Base-by-base conservation (phyloP, 2,797 vertebrate species). In the Melanotaenia boesemani region DNA sequence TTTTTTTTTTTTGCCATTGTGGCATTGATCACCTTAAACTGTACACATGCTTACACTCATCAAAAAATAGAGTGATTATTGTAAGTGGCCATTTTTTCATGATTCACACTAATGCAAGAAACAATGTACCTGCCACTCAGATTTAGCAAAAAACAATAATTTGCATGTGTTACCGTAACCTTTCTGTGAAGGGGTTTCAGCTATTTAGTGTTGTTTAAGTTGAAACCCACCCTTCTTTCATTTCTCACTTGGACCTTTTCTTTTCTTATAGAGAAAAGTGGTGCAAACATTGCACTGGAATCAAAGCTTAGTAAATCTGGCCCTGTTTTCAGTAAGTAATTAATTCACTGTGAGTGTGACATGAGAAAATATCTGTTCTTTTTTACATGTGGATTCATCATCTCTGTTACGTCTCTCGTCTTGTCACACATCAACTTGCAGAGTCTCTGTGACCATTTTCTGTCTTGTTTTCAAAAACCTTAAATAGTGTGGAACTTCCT, bases 261-360 rank as follows among this genome's bases (percentile, higher is more conserved):
- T 88, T 89, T 89, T 87, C 79, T 88, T 91, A 80, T 89, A 95
- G 95, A 95, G 73, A 96, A 95, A 91, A 93, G 92, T 85, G 91
- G 94, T 89, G 91, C 92, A 84, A 95, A 94, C 89, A 94, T 93
- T 81, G 88, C 94, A 87, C 90, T 94, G 80, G 95, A 95, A 83
- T 93, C 94, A 86, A 95, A 95, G 92, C 91, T 94, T 89, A 95
- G 93, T 91, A 95, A 95, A 95, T 95, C 95, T 85, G 92, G 89
- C 83, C 95, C 95, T 64, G 91, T 91, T 65, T 95, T 95, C 92
- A 95, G 95, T 96, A 93, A 94, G 95, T 95, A 92, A 89, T 79
- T 8, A 46, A 76, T 79, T 62, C 64, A 66, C 58, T 24, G 56
- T 85, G 64, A 80, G n/a, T 87, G 76, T 88, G 44, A 84, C 63